Conservation (phyloP, 2,113 vertebrate genomes). For the Mungos mungo region DNA sequence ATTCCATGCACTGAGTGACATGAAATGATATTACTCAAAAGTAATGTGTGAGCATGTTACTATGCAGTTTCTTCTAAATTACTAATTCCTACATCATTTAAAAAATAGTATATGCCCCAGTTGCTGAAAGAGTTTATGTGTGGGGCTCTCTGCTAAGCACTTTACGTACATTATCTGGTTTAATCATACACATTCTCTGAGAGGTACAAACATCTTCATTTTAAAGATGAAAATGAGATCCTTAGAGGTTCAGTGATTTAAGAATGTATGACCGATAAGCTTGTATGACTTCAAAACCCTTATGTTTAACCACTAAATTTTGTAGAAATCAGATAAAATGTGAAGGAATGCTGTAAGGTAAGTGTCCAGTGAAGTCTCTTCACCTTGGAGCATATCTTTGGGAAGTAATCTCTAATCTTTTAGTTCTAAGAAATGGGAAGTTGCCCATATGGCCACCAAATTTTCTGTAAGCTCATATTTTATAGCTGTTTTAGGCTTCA, state of each 20-base stretch:
- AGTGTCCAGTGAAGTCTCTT: not conserved
- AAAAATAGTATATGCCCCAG: not conserved
- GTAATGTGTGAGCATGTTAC: not conserved
- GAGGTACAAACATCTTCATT: not conserved
- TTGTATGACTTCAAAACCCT: not conserved
- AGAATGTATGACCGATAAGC: not conserved
- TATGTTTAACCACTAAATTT: not conserved
- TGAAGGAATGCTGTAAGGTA: not conserved
- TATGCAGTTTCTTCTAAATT: conserved; percentile 18
- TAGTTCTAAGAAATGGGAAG: not conserved
- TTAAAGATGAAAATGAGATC: conserved; percentile 41
- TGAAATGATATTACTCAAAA: not conserved
- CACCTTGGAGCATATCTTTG: not conserved
- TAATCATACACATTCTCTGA: not conserved
- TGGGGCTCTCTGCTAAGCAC: not conserved
- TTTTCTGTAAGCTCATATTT: conserved; percentile 17
- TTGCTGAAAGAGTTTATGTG: not conserved
- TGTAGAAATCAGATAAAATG: not conserved
- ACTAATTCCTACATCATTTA: not conserved
- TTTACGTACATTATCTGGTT: conserved; percentile 10
- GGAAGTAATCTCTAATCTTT: conserved; percentile 14
- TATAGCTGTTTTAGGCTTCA: not conserved
- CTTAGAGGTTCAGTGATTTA: not conserved
- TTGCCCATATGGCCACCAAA: not conserved
- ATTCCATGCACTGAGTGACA: not conserved